A percentile compares a stretch with the other conserved stretches of the same genome.
Conservation (phyloP, 2,888 invertebrate genomes). For the Acrobasis suavella region DNA sequence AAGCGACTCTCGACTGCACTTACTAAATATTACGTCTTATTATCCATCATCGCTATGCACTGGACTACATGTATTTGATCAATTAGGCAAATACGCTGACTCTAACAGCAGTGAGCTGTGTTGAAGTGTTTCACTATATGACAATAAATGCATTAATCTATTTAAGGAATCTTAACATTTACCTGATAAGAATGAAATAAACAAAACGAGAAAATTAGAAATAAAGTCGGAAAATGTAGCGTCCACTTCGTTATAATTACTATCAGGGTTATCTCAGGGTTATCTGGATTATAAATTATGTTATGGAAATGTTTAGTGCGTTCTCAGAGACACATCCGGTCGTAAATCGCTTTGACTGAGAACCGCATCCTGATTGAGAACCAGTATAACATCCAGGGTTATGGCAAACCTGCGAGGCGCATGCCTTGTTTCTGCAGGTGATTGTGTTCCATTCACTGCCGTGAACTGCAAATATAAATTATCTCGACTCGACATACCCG, state of each 20-base stretch:
- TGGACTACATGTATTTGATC: slow-evolving; percentile 81
- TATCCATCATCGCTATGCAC: slow-evolving; percentile 37
- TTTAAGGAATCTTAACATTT: slow-evolving; percentile 41
- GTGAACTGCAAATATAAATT: not conserved
- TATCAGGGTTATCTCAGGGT: slow-evolving; percentile 15
- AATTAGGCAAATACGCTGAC: slow-evolving; percentile 82
- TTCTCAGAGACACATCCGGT: not conserved
- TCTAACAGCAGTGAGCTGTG: slow-evolving; percentile 70
- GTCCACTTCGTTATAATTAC: not conserved
- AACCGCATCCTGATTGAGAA: slow-evolving; percentile 1
- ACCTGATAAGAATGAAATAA: not conserved
- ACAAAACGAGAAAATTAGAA: not conserved
- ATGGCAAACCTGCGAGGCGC: not conserved
- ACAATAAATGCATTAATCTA: slow-evolving; percentile 61
- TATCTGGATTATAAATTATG: slow-evolving; percentile 12
- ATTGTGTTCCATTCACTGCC: slow-evolving; percentile 8
- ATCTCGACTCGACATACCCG: not conserved
- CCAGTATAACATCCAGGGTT: not conserved
- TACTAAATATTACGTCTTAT: slow-evolving; percentile 41
- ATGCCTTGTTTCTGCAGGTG: slow-evolving; percentile 5
- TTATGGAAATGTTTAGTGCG: slow-evolving; percentile 2
- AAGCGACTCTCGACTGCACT: slow-evolving; percentile 58
- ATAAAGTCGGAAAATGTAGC: not conserved
- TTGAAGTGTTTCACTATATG: slow-evolving; percentile 69
- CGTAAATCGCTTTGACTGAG: not conserved